Base-by-base conservation (phyloP, 2,113 vertebrate species). In the Triplophysa tibetana region DNA sequence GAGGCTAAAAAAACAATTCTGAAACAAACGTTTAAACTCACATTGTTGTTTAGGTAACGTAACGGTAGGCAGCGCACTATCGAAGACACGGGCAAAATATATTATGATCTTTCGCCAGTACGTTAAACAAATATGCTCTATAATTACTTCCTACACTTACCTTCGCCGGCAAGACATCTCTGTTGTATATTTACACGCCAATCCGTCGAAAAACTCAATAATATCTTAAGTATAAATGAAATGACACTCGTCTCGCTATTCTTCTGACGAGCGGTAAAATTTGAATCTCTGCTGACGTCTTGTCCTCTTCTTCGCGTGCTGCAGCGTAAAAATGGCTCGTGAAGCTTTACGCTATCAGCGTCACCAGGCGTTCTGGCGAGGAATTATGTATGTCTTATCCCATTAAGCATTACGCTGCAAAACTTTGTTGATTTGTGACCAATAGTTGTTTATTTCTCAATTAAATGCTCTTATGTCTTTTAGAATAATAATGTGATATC, bases 131-230 rank as follows among this genome's bases (percentile, higher is more conserved):
- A 50, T 2, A 50, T 50, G 13, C 11, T 50, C 48, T 50, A 13
- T 12, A 14, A 50, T 13, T n/a, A 21, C 19, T 58, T 19, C 7
- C 26, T 3, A 54, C 14, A 16, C 75, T 79, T 69, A 87, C 85
- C 86, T 88, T 70, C 61, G 85, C 68, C 86, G 76, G 45, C 33
- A 84, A 56, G 62, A 62, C 86, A 87, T 88, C 5, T 41, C 76
- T 63, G 54, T 21, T 38, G 1, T 19, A 17, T 33, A 33, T 16
- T 50, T 11, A 52, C 4, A 8, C 75, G 19, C 14, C 62, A 63
- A 11, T 26, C 2, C 10, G 14, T 26, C n/a, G 2, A 13, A 5
- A 17, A 0, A 21, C 77, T 26, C 33, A 8, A 68, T 52, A 70
- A 50, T 48, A 4, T n/a, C 13, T 61, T 4, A 33, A 2, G 2